phyloP scores from a whole-genome alignment of 2,113 vertebrate genomes.

The Natator depressus region DNA sequence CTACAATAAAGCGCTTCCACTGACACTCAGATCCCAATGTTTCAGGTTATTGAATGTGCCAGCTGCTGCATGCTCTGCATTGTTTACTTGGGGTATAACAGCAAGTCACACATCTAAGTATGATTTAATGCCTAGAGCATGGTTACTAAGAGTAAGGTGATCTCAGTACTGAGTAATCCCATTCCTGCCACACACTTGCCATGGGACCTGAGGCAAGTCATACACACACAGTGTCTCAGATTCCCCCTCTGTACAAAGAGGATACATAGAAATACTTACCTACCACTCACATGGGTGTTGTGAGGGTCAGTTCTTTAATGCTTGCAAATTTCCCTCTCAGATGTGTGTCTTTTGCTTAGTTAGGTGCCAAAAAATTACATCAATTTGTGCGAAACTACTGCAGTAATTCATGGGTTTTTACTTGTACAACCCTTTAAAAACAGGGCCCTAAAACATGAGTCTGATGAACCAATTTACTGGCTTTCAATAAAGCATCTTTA shows the following conservation, averaged over 20 bases:
- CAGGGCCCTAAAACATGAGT: conserved; percentile 36
- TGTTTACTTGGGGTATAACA: conserved; percentile 7
- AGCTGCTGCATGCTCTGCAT: not conserved
- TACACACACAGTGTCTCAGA: accelerated
- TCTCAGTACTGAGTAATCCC: not conserved
- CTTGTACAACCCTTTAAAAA: conserved; percentile 55
- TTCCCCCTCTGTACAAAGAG: not conserved
- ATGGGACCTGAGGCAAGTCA: not conserved
- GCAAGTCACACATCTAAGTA: not conserved
- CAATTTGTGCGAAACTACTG: not conserved
- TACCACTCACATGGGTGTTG: accelerated
- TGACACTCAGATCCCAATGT: not conserved
- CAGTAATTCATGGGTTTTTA: conserved; percentile 59
- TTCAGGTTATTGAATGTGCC: conserved; percentile 16
- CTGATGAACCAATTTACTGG: conserved; percentile 60
- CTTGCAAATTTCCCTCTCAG: not conserved
- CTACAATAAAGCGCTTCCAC: not conserved
- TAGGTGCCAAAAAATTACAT: conserved; percentile 39
- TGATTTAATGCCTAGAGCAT: not conserved
- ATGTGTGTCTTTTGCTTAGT: conserved; percentile 51
- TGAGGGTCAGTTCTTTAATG: not conserved
- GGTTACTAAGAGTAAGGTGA: not conserved
- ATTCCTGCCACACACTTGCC: not conserved
- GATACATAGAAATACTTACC: not conserved
- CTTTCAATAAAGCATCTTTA: conserved; percentile 69